These are phyloP conservation scores for Amblyraja radiata DNA, from an alignment of 2,797 vertebrate genomes.

Conservation along the genomic window DNA sequence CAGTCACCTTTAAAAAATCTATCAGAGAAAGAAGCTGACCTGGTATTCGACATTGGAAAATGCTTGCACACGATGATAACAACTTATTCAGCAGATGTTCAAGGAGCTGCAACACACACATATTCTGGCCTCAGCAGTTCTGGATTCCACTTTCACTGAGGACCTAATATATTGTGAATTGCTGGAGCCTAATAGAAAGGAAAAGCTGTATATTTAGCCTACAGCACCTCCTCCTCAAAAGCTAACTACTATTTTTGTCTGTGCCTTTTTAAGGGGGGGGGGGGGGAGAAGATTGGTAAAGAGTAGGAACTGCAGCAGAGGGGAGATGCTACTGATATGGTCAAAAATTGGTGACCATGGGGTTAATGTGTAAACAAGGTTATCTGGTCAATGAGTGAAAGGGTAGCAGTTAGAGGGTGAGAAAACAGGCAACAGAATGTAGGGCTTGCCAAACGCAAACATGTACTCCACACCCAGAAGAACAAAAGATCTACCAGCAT, in stretches of 20 bases:
- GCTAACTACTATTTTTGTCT: not conserved
- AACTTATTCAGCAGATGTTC: not conserved
- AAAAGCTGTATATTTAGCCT: not conserved
- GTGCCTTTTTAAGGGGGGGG: not conserved
- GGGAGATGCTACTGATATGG: too few relatives aligned
- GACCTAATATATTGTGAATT: not conserved
- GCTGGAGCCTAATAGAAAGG: not conserved
- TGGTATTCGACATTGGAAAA: not conserved
- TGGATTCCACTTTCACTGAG: not conserved
- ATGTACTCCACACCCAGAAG: too few relatives aligned
- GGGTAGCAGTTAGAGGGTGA: too few relatives aligned
- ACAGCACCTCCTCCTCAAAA: not conserved
- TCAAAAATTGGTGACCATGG: too few relatives aligned
- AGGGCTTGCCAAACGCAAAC: too few relatives aligned
- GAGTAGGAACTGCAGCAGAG: too few relatives aligned
- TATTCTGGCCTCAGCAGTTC: not conserved
- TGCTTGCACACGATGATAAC: not conserved
- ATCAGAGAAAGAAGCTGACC: not conserved
- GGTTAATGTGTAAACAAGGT: too few relatives aligned
- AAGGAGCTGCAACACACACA: not conserved
- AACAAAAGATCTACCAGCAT: too few relatives aligned
- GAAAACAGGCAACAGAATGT: too few relatives aligned
- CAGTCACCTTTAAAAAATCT: not conserved
- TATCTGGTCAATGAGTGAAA: too few relatives aligned
- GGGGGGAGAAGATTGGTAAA: too few relatives aligned